Evolutionary conservation across 1,140 invertebrate genomes (phyloP), one percentile per base, ranked within the genome.

Genomic region (Megalopta genalis): DNA sequence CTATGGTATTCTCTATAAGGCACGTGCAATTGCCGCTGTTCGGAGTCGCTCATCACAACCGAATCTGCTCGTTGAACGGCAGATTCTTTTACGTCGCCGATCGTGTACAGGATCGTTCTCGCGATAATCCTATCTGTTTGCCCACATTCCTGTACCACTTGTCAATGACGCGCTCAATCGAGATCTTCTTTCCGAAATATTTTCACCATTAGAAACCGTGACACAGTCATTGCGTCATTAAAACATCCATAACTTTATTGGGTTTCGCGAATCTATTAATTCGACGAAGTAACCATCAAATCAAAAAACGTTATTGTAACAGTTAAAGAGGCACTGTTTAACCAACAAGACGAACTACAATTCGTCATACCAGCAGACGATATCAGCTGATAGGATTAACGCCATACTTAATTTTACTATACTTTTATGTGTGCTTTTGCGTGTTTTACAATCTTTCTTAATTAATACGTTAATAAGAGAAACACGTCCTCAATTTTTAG

Each of bases 31-130:
- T 93, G 92, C 80, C 83, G 92, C 82, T 93, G 92, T 92, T 93
- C 92, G 77, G 92, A 93, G 89, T 93, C 92, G 83, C 92, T 93
- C 92, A 93, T 93, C 80, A 93, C 92, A 93, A 87, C 83, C 84
- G 69, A 70, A 86, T 84, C 81, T 85, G 66, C 81, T 80, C 46
- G 21, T 59, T 78, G 77, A 75, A 85, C 65, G 79, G 81, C 74
- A 81, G 77, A 87, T 82, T 75, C 57, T 9, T 70, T 70, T 66
- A 46, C 63, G 46, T 73, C 27, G 23, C 63, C 71, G 54, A 70
- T 77, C 57, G 60, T 25, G 39, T n/a, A 64, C 57, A 73, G 59
- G 21, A 49, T 54, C 23, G 57, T 62, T 63, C n/a, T 14, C 52
- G 27, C 49, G 14, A 42, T 77, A 71, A 71, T 60, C 39, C 72